These are phyloP conservation scores for Caenorhabditis remanei DNA, from an alignment of 1,140 invertebrate species.

Conservation along the genomic window DNA sequence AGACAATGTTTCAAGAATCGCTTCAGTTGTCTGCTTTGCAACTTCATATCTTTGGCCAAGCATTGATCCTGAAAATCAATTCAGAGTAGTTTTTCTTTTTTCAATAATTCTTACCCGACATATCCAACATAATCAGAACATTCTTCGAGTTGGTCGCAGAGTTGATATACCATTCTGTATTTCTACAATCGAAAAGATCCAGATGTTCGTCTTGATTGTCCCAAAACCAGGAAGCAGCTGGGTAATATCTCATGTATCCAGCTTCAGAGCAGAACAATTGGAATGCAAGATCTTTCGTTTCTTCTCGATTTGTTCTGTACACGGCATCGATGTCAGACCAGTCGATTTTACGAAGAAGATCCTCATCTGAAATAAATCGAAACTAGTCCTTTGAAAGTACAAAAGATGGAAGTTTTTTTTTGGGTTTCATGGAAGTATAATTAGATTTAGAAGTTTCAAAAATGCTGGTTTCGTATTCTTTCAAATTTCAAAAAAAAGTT, in stretches of 20 bases:
- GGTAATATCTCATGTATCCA: slow-evolving; percentile 77
- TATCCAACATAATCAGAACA: slow-evolving; percentile 93
- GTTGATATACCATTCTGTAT: slow-evolving; percentile 84
- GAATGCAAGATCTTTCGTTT: slow-evolving; percentile 75
- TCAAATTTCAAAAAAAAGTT: not conserved
- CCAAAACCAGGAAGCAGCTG: slow-evolving; percentile 76
- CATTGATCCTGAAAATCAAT: slow-evolving; percentile 93
- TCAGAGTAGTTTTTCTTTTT: not conserved
- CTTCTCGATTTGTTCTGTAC: slow-evolving; percentile 76
- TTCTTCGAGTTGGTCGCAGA: slow-evolving; percentile 97
- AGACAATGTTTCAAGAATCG: slow-evolving; percentile 92
- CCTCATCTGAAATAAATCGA: slow-evolving; percentile 69
- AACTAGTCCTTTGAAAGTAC: not conserved
- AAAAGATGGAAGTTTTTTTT: too few relatives aligned
- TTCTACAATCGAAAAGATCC: slow-evolving; percentile 76
- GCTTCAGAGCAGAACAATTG: slow-evolving; percentile 77
- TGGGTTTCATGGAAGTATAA: too few relatives aligned
- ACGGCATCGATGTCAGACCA: slow-evolving; percentile 77
- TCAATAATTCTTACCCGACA: slow-evolving; percentile 74
- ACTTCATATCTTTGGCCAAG: slow-evolving; percentile 91
- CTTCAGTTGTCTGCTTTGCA: slow-evolving; percentile 89
- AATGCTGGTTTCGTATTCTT: too few relatives aligned
- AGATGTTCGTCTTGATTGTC: slow-evolving; percentile 70
- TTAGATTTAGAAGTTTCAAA: too few relatives aligned
- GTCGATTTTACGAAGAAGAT: slow-evolving; percentile 73